phyloP scores from a whole-genome alignment of 2,113 vertebrate genomes.

The Sander vitreus region DNA sequence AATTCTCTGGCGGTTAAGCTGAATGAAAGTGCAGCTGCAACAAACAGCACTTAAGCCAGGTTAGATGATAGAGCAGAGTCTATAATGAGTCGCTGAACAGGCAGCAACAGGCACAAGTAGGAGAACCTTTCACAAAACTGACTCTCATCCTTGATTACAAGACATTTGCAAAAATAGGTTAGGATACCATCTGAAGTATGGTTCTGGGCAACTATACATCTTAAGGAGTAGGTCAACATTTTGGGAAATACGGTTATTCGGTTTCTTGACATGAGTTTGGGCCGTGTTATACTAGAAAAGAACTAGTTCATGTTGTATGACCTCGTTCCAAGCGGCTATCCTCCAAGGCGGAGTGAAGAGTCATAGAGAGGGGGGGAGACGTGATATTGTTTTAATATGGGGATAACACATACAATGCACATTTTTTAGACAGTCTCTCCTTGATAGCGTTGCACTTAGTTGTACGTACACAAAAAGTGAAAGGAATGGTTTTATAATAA shows the following conservation, averaged over 20 bases:
- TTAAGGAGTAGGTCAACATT: neutral
- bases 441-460: neutral
- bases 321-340: neutral
- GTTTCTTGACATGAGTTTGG: neutral
- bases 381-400: neutral
- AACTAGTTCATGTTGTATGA: neutral
- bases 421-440: neutral
- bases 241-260: neutral
- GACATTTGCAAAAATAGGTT: neutral
- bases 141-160: neutral
- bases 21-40: constrained; percentile 68
- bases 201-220: neutral
- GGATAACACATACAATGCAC: neutral
- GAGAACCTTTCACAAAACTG: constrained; percentile 22
- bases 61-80: constrained; percentile 51
- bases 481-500: neutral
- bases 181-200: neutral
- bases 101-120: constrained; percentile 61
- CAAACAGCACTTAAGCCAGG: constrained; percentile 61
- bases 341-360: neutral
- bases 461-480: neutral
- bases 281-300: neutral
- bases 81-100: constrained; percentile 37
- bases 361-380: neutral
- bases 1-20: constrained; percentile 44